These are phyloP conservation scores for Macaria notata DNA, from an alignment of 2,888 invertebrate species.

Conservation along the genomic window DNA sequence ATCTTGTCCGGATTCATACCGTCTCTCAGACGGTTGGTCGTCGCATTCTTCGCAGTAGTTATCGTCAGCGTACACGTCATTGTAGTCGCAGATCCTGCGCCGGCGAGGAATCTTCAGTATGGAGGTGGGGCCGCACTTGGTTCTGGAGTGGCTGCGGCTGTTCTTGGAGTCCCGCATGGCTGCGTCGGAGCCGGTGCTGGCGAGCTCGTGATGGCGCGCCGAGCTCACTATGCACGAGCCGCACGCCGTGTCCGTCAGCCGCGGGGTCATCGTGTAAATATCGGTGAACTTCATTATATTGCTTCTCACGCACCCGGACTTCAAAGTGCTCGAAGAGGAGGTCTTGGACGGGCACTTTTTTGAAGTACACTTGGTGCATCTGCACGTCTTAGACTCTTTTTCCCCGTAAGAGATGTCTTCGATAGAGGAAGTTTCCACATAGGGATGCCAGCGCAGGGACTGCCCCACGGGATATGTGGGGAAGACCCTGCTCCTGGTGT, in stretches of 20 bases:
- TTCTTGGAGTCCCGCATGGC: constrained; percentile 32
- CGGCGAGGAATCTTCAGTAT: constrained; percentile 16
- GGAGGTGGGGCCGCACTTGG: constrained; percentile 14
- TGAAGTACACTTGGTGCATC: constrained; percentile 42
- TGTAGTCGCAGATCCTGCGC: not conserved
- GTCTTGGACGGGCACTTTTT: constrained; percentile 37
- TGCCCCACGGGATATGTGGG: constrained; percentile 42
- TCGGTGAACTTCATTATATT: constrained; percentile 59
- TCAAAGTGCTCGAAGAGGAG: constrained; percentile 16
- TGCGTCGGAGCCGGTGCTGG: constrained; percentile 32
- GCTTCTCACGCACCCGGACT: constrained; percentile 37
- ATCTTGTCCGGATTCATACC: constrained; percentile 37
- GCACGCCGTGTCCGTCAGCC: constrained; percentile 49
- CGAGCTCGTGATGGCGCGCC: constrained; percentile 30
- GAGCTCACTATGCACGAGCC: constrained; percentile 33
- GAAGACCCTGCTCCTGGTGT: constrained; percentile 18
- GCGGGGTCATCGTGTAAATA: constrained; percentile 57
- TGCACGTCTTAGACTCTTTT: constrained; percentile 35
- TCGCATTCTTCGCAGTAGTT: constrained; percentile 7
- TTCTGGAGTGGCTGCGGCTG: constrained; percentile 15
- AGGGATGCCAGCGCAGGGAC: constrained; percentile 45
- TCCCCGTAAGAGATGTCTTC: constrained; percentile 20
- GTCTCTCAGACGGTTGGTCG: not conserved
- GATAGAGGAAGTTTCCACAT: constrained; percentile 34
- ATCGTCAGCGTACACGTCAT: not conserved